Evolutionary conservation across 2,888 invertebrate species (phyloP), one percentile per base, ranked within the genome.

Genomic region (Palloptera scutellata): DNA sequence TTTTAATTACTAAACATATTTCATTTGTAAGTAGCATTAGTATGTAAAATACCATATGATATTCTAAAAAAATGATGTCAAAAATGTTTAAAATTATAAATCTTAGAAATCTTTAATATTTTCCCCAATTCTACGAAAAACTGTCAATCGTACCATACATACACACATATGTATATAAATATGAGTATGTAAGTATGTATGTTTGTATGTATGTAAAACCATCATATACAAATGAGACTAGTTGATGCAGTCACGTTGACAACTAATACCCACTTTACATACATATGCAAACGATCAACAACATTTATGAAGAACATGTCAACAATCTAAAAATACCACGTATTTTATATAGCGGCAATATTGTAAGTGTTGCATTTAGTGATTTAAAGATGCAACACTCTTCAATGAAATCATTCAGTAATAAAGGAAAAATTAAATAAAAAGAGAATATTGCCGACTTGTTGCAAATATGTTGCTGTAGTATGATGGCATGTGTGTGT

Each of bases 191-290:
- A n/a, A n/a, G n/a, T n/a, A n/a, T n/a, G n/a, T n/a, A n/a, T n/a
- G n/a, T n/a, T n/a, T n/a, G n/a, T n/a, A n/a, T n/a, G 30, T 6
- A 30, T 30, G 30, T 30, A 30, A 30, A 30, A 30, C 30, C 30
- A 30, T 30, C 30, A 30, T 30, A 30, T 6, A 30, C 30, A 30
- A 30, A 30, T 30, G 2, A 30, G 6, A 30, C 2, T 30, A 19
- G 60, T 48, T 48, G 42, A 60, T 60, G 60, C 15, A 13, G 4
- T 15, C 51, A 45, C 54, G n/a, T 54, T 54, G 43, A 55, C 62
- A 62, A 62, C 45, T 62, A 62, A 62, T 62, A 54, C 20, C 48
- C 64, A 51, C 57, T 57, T 57, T 57, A 51, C 48, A 63, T 48
- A 55, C 55, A 30, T 30, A 30, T 64, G 57, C 41, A 57, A 51